phyloP scores from a whole-genome alignment of 2,888 invertebrate genomes.

The Poecilus cupreus region DNA sequence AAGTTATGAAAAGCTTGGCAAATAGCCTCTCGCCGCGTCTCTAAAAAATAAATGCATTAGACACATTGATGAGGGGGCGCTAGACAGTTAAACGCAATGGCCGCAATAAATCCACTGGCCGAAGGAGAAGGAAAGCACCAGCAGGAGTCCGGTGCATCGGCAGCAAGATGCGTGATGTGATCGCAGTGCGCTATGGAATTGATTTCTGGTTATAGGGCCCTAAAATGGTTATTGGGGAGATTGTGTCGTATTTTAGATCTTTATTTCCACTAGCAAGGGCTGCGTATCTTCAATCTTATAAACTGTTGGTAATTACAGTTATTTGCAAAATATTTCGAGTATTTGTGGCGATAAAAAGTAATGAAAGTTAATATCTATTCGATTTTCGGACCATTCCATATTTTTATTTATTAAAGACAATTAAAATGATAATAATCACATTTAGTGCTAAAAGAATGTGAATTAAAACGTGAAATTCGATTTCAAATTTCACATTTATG shows the following conservation, averaged over 20 bases:
- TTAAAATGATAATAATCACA: too few species aligned
- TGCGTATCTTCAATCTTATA: background rate
- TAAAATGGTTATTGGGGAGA: background rate
- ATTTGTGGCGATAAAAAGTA: background rate
- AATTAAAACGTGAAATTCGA: too few species aligned
- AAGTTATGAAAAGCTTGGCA: constrained; percentile 55
- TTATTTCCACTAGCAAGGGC: background rate
- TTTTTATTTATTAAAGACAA: too few species aligned
- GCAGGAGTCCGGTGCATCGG: too few species aligned
- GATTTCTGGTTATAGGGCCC: background rate
- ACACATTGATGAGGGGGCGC: constrained; percentile 44
- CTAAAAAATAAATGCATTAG: constrained; percentile 57
- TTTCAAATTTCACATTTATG: too few species aligned
- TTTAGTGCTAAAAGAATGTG: too few species aligned
- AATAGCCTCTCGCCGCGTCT: constrained; percentile 36
- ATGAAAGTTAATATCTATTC: too few species aligned
- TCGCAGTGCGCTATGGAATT: background rate
- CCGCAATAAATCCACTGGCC: constrained; percentile 40
- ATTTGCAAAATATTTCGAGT: background rate
- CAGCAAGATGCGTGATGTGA: background rate
- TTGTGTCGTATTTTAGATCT: background rate
- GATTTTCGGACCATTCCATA: too few species aligned
- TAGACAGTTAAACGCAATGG: constrained; percentile 51
- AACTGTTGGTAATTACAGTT: too few species aligned
- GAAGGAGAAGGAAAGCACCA: background rate